Evolutionary conservation across 2,113 vertebrate species (phyloP).

Genomic region (Corythaeola cristata): DNA sequence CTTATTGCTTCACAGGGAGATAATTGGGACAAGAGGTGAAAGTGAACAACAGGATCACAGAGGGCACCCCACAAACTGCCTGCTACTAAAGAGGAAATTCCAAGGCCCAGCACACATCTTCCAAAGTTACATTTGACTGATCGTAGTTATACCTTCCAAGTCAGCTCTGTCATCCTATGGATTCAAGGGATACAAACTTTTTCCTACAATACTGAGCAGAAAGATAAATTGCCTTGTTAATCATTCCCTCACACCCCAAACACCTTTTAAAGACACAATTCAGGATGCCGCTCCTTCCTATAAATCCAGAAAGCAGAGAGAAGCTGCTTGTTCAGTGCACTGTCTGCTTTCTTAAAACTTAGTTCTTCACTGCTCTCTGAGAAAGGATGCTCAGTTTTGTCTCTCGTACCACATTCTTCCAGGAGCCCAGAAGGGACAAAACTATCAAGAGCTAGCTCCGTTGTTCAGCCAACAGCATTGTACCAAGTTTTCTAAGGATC

Average conservation of each 20-base stretch:
- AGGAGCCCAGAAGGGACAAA: background rate
- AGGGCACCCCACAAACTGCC: background rate
- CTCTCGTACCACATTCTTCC: background rate
- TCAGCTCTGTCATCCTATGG: background rate
- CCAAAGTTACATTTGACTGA: background rate
- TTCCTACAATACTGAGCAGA: background rate
- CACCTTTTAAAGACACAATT: background rate
- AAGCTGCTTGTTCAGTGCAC: background rate
- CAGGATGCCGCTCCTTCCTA: background rate
- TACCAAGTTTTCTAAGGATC: background rate
- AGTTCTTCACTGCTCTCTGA: background rate
- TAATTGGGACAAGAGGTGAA: background rate
- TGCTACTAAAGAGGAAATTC: background rate
- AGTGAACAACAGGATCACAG: background rate
- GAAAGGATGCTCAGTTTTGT: background rate
- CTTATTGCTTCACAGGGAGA: background rate
- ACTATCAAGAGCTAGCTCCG: too few relatives aligned
- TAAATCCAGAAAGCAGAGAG: background rate
- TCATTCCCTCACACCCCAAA: background rate
- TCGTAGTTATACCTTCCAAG: background rate
- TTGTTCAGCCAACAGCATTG: background rate
- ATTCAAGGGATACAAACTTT: background rate
- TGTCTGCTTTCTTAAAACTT: background rate
- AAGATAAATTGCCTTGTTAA: background rate
- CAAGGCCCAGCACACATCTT: background rate